Conservation (phyloP, 2,888 invertebrate genomes). For the Torymus texanus region DNA sequence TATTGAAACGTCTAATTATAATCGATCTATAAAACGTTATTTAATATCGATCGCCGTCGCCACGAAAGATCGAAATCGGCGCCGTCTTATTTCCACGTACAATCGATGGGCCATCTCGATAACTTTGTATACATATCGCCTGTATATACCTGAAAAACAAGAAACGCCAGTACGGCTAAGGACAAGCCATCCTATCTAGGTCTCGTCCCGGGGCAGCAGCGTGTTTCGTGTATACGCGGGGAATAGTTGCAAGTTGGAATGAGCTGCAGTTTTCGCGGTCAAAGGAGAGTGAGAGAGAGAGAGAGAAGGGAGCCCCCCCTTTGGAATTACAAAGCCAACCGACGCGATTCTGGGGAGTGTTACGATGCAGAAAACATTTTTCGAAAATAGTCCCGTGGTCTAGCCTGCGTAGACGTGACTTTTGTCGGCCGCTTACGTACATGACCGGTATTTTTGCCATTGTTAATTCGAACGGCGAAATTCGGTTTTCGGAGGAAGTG, state of each 20-base stretch:
- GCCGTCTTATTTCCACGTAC: slow-evolving; percentile 35
- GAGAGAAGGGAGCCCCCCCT: slow-evolving; percentile 55
- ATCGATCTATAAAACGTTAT: slow-evolving; percentile 45
- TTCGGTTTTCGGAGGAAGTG: slow-evolving; percentile 42
- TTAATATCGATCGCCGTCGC: slow-evolving; percentile 26
- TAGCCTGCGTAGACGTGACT: slow-evolving; percentile 33
- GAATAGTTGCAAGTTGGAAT: slow-evolving; percentile 73
- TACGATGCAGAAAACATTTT: slow-evolving; percentile 69
- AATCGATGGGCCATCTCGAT: slow-evolving; percentile 50
- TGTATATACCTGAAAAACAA: slow-evolving; percentile 52
- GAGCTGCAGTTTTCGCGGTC: slow-evolving; percentile 71
- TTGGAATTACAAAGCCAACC: slow-evolving; percentile 64
- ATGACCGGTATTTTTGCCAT: slow-evolving; percentile 52
- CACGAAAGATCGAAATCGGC: slow-evolving; percentile 39
- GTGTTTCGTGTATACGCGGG: slow-evolving; percentile 42
- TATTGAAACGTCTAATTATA: slow-evolving; percentile 48
- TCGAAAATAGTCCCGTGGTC: slow-evolving; percentile 33
- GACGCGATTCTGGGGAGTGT: slow-evolving; percentile 68
- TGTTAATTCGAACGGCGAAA: slow-evolving; percentile 41
- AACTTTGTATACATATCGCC: slow-evolving; percentile 47
- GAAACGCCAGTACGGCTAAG: slow-evolving; percentile 49
- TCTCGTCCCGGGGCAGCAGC: slow-evolving; percentile 31
- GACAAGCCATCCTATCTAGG: slow-evolving; percentile 56
- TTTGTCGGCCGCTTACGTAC: slow-evolving; percentile 30
- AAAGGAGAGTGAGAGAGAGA: slow-evolving; percentile 62